phyloP scores from a whole-genome alignment of 2,888 invertebrate genomes.

The Melinaea marsaeus region DNA sequence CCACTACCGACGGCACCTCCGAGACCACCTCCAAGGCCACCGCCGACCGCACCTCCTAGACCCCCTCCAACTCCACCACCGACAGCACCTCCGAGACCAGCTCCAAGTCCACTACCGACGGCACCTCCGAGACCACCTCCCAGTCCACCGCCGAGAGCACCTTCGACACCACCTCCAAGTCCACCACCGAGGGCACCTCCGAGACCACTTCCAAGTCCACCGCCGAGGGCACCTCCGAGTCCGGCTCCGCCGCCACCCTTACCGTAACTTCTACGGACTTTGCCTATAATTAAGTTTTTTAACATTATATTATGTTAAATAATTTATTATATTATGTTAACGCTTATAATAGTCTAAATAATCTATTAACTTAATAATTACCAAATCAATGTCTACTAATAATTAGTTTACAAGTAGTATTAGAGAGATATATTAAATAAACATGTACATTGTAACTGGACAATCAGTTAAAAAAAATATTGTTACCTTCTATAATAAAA shows the following conservation, averaged over 20 bases:
- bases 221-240: slow-evolving; percentile 32
- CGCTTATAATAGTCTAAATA: too few relatives aligned
- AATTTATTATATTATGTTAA: background rate
- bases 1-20: slow-evolving; percentile 11
- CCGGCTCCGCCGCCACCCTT: slow-evolving; percentile 29
- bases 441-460: too few relatives aligned
- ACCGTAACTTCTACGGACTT: slow-evolving; percentile 54
- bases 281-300: slow-evolving; percentile 46
- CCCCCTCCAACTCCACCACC: background rate
- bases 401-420: too few relatives aligned
- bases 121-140: slow-evolving; percentile 21
- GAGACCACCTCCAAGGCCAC: background rate
- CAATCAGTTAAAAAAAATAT: too few relatives aligned
- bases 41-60: background rate
- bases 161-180: slow-evolving; percentile 30
- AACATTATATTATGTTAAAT: background rate
- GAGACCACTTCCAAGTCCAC: slow-evolving; percentile 28
- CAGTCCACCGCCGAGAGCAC: slow-evolving; percentile 26
- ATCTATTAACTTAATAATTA: too few relatives aligned
- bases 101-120: slow-evolving; percentile 19
- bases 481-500: too few relatives aligned
- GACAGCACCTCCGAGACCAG: slow-evolving; percentile 19
- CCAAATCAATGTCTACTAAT: too few relatives aligned
- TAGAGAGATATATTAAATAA: too few relatives aligned
- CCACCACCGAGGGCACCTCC: slow-evolving; percentile 29